Evolutionary conservation across 1,140 invertebrate genomes (phyloP).

Genomic region (Macrosteles quadrilineatus): DNA sequence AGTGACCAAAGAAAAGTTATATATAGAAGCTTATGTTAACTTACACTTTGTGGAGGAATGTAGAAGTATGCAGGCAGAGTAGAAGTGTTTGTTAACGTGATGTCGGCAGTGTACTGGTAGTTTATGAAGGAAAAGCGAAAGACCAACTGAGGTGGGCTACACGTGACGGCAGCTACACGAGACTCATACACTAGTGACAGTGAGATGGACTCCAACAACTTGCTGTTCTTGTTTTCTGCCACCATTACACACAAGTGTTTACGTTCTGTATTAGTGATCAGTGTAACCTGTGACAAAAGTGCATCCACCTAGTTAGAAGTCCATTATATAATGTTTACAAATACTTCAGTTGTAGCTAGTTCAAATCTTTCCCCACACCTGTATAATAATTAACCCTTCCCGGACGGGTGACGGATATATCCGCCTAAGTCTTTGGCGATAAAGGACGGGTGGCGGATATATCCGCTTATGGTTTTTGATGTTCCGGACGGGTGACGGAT

Average conservation of each 20-base stretch:
- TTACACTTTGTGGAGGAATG: conserved; percentile 4
- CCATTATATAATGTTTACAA: too few relatives aligned
- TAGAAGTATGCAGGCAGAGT: neutral
- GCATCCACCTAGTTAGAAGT: too few relatives aligned
- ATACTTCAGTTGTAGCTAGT: too few relatives aligned
- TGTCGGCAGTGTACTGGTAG: neutral
- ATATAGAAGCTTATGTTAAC: too few relatives aligned
- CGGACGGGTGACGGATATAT: too few relatives aligned
- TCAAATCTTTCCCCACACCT: too few relatives aligned
- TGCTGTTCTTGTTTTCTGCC: neutral
- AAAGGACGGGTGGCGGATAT: too few relatives aligned
- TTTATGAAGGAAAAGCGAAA: conserved; percentile 1
- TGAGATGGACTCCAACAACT: neutral
- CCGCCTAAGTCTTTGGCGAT: too few relatives aligned
- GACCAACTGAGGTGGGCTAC: neutral
- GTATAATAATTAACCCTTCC: too few relatives aligned
- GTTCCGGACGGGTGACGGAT: too few relatives aligned
- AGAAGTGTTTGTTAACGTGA: neutral
- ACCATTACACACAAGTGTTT: neutral
- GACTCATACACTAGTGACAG: neutral
- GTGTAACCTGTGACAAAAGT: neutral
- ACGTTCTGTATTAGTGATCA: neutral
- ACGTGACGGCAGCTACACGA: neutral
- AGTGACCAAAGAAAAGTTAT: too few relatives aligned
- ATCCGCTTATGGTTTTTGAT: too few relatives aligned